phyloP scores from a whole-genome alignment of 2,797 vertebrate species.

The Sebastes baramenuke region DNA sequence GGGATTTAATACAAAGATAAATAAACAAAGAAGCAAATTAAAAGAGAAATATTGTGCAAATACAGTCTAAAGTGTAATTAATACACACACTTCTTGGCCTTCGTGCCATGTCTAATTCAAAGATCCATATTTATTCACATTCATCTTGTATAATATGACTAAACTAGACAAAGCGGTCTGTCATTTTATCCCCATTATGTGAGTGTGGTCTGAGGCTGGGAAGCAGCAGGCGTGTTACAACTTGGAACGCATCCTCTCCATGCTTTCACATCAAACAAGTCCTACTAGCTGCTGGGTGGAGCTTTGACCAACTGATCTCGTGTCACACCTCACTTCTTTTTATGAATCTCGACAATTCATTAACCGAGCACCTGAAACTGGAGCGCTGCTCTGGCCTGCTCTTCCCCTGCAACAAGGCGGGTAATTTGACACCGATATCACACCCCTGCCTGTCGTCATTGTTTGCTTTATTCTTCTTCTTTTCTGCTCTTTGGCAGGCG shows the following conservation, averaged over 20 bases:
- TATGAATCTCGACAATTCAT: slow-evolving; percentile 15
- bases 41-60: too few species aligned
- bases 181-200: neutral
- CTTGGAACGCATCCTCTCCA: slow-evolving; percentile 27
- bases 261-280: slow-evolving; percentile 5
- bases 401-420: neutral
- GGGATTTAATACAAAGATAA: too few species aligned
- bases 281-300: slow-evolving; percentile 28
- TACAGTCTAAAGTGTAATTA: neutral
- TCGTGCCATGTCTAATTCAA: neutral
- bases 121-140: neutral
- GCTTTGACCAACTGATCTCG: slow-evolving; percentile 17
- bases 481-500: neutral
- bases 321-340: slow-evolving; percentile 1
- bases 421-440: slow-evolving; percentile 37
- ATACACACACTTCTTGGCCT: neutral
- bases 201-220: neutral
- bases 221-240: slow-evolving; percentile 21
- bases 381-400: neutral
- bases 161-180: neutral
- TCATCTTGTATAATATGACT: neutral
- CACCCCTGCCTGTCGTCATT: slow-evolving; percentile 39
- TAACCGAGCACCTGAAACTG: slow-evolving; percentile 19
- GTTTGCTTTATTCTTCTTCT: slow-evolving; percentile 24
- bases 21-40: too few species aligned